Evolutionary conservation across 1,140 invertebrate species (phyloP).

Genomic region (Heliothis subflexa): DNA sequence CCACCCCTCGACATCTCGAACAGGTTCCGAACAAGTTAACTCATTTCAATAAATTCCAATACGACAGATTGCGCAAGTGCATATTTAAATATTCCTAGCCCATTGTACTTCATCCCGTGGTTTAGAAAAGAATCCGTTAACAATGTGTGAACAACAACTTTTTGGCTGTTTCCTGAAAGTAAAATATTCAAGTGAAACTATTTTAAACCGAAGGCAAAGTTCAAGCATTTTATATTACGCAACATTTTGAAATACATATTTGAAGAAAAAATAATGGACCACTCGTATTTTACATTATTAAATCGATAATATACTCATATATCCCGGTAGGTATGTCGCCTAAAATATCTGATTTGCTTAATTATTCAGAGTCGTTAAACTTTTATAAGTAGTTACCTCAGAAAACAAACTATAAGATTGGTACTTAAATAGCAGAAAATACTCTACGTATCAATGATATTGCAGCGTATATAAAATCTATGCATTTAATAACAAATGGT

Average conservation of each 20-base stretch:
- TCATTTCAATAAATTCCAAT: slow-evolving; percentile 78
- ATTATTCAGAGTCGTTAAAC: too few species aligned
- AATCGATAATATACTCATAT: too few species aligned
- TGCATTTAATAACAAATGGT: too few species aligned
- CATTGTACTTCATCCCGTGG: slow-evolving; percentile 29
- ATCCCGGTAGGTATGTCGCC: too few species aligned
- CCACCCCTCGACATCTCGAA: slow-evolving; percentile 52
- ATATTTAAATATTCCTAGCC: slow-evolving; percentile 55
- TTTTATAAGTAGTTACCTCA: too few species aligned
- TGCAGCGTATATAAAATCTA: too few species aligned
- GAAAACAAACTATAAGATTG: too few species aligned
- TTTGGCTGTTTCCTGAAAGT: neutral
- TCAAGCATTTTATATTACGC: neutral
- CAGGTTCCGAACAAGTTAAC: slow-evolving; percentile 74
- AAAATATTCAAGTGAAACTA: neutral
- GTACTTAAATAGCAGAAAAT: too few species aligned
- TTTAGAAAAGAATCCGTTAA: slow-evolving; percentile 28
- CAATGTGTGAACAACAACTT: slow-evolving; percentile 9
- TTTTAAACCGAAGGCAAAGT: neutral
- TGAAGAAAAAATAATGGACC: too few species aligned
- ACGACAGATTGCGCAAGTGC: slow-evolving; percentile 53
- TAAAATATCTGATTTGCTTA: too few species aligned
- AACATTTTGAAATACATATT: neutral
- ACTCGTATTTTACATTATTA: too few species aligned
- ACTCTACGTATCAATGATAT: too few species aligned